A percentile compares a stretch with the other conserved stretches of the same genome.
These are phyloP conservation scores for Choristoneura rosaceana DNA, from an alignment of 2,888 invertebrate species.

Conservation along the genomic window DNA sequence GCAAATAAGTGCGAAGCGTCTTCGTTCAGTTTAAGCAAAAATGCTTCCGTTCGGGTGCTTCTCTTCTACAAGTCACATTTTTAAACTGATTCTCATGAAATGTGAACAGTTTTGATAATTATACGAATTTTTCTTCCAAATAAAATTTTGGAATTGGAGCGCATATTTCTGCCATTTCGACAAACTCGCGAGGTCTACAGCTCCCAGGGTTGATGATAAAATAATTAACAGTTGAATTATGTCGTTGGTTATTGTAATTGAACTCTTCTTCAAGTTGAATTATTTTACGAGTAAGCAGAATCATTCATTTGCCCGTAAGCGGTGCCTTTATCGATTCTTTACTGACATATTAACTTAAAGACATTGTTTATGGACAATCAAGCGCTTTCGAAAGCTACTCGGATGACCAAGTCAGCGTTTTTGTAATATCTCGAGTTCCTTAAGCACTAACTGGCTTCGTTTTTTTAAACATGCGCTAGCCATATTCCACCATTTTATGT, in stretches of 20 bases:
- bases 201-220: too few relatives aligned
- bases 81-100: too few relatives aligned
- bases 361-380: constrained; percentile 15
- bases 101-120: too few relatives aligned
- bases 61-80: too few relatives aligned
- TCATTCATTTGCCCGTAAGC: constrained; percentile 9
- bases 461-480: background rate
- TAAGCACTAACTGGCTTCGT: constrained; percentile 1
- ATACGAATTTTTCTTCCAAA: too few relatives aligned
- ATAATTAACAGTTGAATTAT: background rate
- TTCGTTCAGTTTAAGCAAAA: too few relatives aligned
- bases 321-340: constrained; percentile 8
- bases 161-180: too few relatives aligned
- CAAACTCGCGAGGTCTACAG: too few relatives aligned
- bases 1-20: too few relatives aligned
- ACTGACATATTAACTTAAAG: constrained; percentile 21
- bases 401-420: background rate
- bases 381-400: constrained; percentile 17
- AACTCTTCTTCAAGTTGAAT: constrained; percentile 16
- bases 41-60: too few relatives aligned
- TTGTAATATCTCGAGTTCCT: background rate
- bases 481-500: background rate
- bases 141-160: too few relatives aligned
- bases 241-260: background rate
- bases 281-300: background rate